phyloP scores from a whole-genome alignment of 2,797 vertebrate genomes.

The Lycodopsis pacificus region DNA sequence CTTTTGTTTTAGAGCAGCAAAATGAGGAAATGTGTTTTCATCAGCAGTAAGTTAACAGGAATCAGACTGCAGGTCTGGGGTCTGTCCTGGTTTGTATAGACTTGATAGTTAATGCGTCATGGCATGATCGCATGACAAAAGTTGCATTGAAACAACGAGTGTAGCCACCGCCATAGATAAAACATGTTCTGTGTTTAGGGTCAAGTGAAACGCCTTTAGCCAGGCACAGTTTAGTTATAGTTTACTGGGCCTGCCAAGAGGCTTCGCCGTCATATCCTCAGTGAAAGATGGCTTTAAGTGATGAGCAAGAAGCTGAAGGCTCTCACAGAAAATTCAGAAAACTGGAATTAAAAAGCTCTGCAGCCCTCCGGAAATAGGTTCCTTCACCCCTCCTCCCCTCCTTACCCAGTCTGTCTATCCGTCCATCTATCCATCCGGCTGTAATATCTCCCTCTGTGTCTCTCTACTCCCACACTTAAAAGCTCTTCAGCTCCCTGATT shows the following conservation, averaged over 20 bases:
- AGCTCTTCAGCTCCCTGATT: constrained; percentile 29
- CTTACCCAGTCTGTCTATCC: constrained; percentile 15
- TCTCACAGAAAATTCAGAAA: constrained; percentile 44
- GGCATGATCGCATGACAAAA: not conserved
- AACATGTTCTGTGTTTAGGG: constrained; percentile 26
- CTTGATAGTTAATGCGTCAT: not conserved
- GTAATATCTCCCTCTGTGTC: constrained; percentile 16
- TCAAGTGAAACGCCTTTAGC: constrained; percentile 35
- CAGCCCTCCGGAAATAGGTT: constrained; percentile 33
- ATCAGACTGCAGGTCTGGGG: no score
- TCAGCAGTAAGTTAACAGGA: no score
- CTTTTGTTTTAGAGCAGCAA: no score
- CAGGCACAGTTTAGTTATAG: constrained; percentile 29
- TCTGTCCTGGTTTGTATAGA: no score
- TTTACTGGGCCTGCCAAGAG: constrained; percentile 43
- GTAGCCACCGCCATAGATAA: not conserved
- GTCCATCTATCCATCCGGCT: constrained; percentile 16
- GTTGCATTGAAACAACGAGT: not conserved
- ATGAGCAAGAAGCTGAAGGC: constrained; percentile 40
- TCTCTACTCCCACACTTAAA: constrained; percentile 38
- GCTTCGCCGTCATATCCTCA: constrained; percentile 47
- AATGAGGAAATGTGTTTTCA: no score
- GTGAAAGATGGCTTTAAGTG: constrained; percentile 57
- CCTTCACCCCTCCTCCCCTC: constrained; percentile 6
- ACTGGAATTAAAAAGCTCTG: constrained; percentile 48